phyloP scores from a whole-genome alignment of 2,888 invertebrate species.

The Drosophila limbata region DNA sequence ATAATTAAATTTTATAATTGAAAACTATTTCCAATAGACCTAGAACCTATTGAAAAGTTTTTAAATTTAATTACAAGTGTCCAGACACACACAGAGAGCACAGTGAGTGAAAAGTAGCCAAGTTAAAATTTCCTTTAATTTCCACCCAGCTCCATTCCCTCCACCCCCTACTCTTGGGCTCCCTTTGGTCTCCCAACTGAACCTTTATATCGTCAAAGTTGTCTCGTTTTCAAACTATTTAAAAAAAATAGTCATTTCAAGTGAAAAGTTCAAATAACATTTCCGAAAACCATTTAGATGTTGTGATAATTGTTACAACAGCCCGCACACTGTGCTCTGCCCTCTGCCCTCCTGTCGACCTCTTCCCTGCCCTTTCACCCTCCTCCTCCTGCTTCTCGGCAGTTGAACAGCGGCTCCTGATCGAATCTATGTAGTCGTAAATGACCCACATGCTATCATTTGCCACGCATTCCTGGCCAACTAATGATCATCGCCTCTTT shows the following conservation, averaged over 20 bases:
- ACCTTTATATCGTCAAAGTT: constrained; percentile 38
- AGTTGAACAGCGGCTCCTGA: constrained; percentile 34
- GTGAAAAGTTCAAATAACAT: constrained; percentile 68
- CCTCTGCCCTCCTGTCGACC: not conserved
- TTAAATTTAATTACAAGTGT: constrained; percentile 53
- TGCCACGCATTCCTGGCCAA: constrained; percentile 65
- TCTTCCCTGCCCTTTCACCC: constrained; percentile 3
- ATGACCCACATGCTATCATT: constrained; percentile 74
- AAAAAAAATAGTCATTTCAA: constrained; percentile 38
- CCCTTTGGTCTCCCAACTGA: not conserved
- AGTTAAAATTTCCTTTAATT: constrained; percentile 43
- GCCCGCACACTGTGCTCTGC: constrained; percentile 34
- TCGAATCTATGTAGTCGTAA: constrained; percentile 29
- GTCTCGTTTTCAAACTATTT: constrained; percentile 34
- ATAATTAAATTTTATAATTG: not conserved
- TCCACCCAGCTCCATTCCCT: not conserved
- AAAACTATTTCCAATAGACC: constrained; percentile 1
- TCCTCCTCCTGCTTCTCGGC: not conserved
- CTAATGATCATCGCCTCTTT: constrained; percentile 51
- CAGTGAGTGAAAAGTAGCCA: constrained; percentile 39
- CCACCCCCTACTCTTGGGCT: not conserved
- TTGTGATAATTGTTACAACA: constrained; percentile 70
- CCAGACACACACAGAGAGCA: constrained; percentile 12
- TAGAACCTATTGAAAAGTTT: constrained; percentile 26
- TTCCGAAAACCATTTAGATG: constrained; percentile 77